Evolutionary conservation across 1,140 invertebrate genomes (phyloP).

Genomic region (Heliconius himera): DNA sequence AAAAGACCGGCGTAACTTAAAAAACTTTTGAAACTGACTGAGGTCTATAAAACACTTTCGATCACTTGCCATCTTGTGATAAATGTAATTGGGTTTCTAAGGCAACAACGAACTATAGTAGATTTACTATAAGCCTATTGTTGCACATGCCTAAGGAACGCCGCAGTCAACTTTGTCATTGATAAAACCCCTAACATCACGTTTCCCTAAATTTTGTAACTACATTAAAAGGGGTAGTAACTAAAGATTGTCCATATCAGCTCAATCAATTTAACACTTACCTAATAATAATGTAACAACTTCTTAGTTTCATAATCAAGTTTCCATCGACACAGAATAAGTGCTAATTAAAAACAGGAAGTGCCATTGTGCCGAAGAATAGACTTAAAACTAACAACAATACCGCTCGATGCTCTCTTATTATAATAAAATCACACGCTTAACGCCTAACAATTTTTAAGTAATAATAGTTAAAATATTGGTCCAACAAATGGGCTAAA

Average conservation of each 20-base stretch:
- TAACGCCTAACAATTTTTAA: constrained; percentile 82
- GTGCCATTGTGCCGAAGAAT: constrained; percentile 81
- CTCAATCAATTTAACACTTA: constrained; percentile 82
- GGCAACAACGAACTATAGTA: constrained; percentile 50
- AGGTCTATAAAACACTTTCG: constrained; percentile 69
- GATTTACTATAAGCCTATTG: constrained; percentile 48
- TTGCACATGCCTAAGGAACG: constrained; percentile 56
- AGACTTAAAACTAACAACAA: constrained; percentile 80
- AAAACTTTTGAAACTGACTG: constrained; percentile 52
- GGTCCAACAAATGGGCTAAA: constrained; percentile 82
- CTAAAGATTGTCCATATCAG: constrained; percentile 80
- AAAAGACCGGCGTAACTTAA: constrained; percentile 53
- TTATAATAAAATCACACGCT: constrained; percentile 81
- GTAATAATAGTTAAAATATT: constrained; percentile 82
- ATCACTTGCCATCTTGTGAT: constrained; percentile 63
- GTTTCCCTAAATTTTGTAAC: constrained; percentile 79
- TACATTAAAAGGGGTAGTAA: constrained; percentile 78
- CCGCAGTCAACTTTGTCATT: constrained; percentile 80
- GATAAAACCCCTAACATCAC: constrained; percentile 80
- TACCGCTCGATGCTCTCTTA: constrained; percentile 79
- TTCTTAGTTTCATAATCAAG: constrained; percentile 80
- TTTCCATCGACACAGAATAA: constrained; percentile 81
- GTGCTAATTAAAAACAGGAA: constrained; percentile 82
- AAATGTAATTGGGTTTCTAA: constrained; percentile 48
- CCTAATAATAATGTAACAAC: constrained; percentile 82